Evolutionary conservation across 92 coral and sea anemone genomes (phyloP), one percentile per base, ranked within the genome.

Genomic region (Desmophyllum pertusum): DNA sequence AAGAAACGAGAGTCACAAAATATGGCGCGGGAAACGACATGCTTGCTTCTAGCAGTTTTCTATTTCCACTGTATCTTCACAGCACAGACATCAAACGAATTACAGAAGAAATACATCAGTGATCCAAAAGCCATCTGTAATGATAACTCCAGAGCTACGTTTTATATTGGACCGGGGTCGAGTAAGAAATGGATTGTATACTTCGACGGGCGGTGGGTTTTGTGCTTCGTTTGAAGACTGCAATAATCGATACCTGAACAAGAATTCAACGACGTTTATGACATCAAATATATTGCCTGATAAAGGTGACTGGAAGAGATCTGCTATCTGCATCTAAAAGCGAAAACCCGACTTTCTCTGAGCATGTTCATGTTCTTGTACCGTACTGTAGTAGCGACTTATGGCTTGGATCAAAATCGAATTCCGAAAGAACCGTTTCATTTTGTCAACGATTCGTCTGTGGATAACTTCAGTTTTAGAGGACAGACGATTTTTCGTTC

Each of bases 371-470:
- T 64, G 91, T 88, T n/a, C 81, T 88, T 69, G 88, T 88, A 14
- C 91, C 91, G 25, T 88, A 88, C 73, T 88, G 91, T 35, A 88
- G 91, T 77, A 88, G 91, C 43, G 91, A 88, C 39, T 81, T 88
- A 15, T 88, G 91, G 91, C 85, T 84, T 10, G 91, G 91, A 39
- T 55, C 9, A 73, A 86, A 63, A 84, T 84, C 72, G 17, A 81
- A 51, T 72, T n/a, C 69, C 41, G 33, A 84, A 42, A 10, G 6
- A 64, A 30, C 73, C 31, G 25, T 88, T 88, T 33, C 61, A 50
- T 19, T 88, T 88, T 48, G 84, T 88, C 29, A 76, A 88, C 23
- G 63, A 55, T 70, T 48, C 88, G 45, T 80, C 75, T 29, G 91
- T 78, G 37, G 78, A 88, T 59, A 88, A 84, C 41, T 88, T 88